Base-by-base conservation (phyloP, 2,797 vertebrate species). In the Rhadinocentrus ornatus region DNA sequence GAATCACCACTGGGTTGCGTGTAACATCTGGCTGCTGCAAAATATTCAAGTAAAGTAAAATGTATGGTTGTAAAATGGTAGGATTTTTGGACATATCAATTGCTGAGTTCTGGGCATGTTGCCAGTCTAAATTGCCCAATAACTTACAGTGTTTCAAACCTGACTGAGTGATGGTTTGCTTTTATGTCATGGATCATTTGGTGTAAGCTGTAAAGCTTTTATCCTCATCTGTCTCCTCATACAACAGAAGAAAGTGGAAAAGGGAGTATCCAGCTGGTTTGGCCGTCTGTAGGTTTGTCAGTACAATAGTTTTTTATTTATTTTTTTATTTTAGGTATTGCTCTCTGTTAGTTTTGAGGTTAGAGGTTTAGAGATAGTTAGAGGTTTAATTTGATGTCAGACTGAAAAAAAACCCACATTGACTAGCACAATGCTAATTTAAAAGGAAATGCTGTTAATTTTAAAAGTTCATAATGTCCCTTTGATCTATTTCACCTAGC, bases 121-220 rank as follows among this genome's bases (percentile, higher is more conserved):
- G 73, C 62, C 65, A 55, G 26, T 37, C 59, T 73, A 76, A 85
- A 86, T 86, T 79, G 46, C 71, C 59, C 46, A 32, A 77, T 81
- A 88, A 82, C 74, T 69, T 72, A 75, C 54, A 71, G 68, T 76
- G 75, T 72, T 81, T 82, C 80, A 81, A 78, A 85, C 67, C 65
- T 69, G 68, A 83, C 73, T 80, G 76, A 83, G 69, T 73, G 78
- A 84, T 85, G 68, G 73, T 74, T 88, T 63, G 31, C 50, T 82
- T 90, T 83, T 86, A 87, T 85, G 75, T 74, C 84, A 82, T 68
- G 71, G 70, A 60, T 79, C 76, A 84, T 90, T 85, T 86, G 78
- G 56, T 89, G 69, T 56, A 54, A 71, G 85, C 78, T 37, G 82
- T 82, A 85, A 91, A 88, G 77, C 73, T 75, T 82, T 86, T 81